Percentiles rank a stretch among this genome's conserved stretches.
phyloP scores from a whole-genome alignment of 2,888 invertebrate genomes.

The Physocephala rufipes region DNA sequence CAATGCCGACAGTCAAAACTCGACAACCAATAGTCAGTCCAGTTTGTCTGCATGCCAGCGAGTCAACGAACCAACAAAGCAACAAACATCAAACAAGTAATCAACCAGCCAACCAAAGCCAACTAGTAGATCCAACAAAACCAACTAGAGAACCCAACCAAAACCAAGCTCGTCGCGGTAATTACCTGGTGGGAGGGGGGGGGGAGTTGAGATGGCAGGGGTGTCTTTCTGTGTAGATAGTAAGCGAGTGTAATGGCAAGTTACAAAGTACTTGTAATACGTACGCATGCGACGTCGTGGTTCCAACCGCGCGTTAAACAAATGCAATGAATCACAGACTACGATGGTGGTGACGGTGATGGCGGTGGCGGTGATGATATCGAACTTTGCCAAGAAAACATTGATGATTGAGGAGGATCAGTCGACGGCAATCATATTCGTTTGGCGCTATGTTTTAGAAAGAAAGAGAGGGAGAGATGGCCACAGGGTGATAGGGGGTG shows the following conservation, averaged over 20 bases:
- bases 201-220: no score
- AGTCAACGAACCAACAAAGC: not conserved
- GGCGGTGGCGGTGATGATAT: no score
- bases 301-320: constrained; percentile 16
- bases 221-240: no score
- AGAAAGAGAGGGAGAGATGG: not conserved
- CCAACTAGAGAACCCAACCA: no score
- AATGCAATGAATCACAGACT: constrained; percentile 18
- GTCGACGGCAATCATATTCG: not conserved
- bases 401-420: constrained; percentile 9
- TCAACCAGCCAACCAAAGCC: no score
- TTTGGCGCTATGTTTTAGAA: no score
- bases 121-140: no score
- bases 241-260: constrained; percentile 22
- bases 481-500: not conserved
- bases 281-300: constrained; percentile 16
- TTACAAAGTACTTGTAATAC: not conserved
- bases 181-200: no score
- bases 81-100: not conserved
- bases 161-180: no score
- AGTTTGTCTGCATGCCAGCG: not conserved
- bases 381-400: constrained; percentile 13
- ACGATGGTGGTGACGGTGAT: not conserved
- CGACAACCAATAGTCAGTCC: not conserved
- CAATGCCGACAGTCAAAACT: not conserved